A percentile compares a stretch with the other conserved stretches of the same genome.
phyloP scores from a whole-genome alignment of 2,888 invertebrate genomes.

The Sinelater perroti region DNA sequence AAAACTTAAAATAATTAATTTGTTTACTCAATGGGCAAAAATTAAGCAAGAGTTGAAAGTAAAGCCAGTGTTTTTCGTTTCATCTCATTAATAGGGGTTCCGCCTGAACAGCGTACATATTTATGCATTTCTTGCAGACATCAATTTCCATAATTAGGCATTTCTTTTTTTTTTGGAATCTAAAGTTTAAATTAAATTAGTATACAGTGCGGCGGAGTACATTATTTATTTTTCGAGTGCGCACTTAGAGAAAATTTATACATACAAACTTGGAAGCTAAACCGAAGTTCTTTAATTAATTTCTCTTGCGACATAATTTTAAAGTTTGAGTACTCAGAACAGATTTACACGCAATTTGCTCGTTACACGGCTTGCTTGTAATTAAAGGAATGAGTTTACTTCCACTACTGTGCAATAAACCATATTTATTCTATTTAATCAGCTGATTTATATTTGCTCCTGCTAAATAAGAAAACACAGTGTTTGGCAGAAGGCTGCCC shows the following conservation, averaged over 20 bases:
- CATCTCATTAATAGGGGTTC: too few species aligned
- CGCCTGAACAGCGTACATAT: too few species aligned
- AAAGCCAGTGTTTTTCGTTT: too few species aligned
- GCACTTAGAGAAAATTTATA: conserved; percentile 36
- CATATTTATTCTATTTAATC: conserved; percentile 23
- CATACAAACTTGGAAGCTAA: conserved; percentile 37
- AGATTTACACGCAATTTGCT: conserved; percentile 49
- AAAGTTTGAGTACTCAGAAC: conserved; percentile 45
- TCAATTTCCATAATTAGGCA: conserved; percentile 25
- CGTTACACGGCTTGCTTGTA: conserved; percentile 45
- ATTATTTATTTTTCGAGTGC: conserved; percentile 36
- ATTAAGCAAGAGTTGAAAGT: too few species aligned
- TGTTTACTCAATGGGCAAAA: too few species aligned
- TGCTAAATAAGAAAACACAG: conserved; percentile 1
- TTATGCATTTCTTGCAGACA: neutral
- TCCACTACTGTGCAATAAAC: conserved; percentile 27
- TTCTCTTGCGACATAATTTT: conserved; percentile 47
- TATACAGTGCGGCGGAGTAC: conserved; percentile 25
- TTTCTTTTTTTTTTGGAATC: conserved; percentile 17
- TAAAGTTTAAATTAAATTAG: conserved; percentile 32
- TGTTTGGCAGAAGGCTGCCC: too few species aligned
- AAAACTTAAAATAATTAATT: too few species aligned
- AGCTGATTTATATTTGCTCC: conserved; percentile 7
- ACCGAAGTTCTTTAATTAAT: conserved; percentile 47
- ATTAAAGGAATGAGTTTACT: conserved; percentile 41